phyloP scores from a whole-genome alignment of 2,888 invertebrate genomes.

The Dichetophora obliterata region DNA sequence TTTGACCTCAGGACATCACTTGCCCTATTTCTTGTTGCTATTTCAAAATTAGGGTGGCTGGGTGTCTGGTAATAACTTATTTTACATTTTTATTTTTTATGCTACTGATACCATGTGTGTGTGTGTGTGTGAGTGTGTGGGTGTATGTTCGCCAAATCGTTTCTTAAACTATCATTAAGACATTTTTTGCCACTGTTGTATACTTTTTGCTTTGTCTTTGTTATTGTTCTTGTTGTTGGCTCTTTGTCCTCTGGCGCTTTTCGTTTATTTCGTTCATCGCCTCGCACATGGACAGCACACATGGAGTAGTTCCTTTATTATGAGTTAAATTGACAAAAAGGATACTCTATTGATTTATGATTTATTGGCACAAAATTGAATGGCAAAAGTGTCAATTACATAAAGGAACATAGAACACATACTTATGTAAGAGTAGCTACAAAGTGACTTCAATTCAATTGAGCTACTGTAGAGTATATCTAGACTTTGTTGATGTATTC shows the following conservation, averaged over 20 bases:
- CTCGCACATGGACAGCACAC: background rate
- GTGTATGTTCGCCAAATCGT: conserved; percentile 11
- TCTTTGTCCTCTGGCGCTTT: conserved; percentile 42
- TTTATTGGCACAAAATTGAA: conserved; percentile 61
- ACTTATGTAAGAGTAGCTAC: no score
- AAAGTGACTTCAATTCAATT: conserved; percentile 18
- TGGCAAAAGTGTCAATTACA: conserved; percentile 55
- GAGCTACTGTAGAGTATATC: background rate
- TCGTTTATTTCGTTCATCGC: conserved; percentile 2
- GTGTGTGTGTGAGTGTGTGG: conserved; percentile 1
- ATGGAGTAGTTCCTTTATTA: conserved; percentile 8
- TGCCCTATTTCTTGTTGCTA: conserved; percentile 10
- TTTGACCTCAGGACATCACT: conserved; percentile 30
- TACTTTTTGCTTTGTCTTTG: conserved; percentile 18
- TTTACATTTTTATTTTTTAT: conserved; percentile 25
- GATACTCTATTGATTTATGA: conserved; percentile 62
- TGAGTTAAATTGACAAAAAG: conserved; percentile 33
- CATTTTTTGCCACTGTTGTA: background rate
- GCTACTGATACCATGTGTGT: conserved; percentile 13
- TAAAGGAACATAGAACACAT: conserved; percentile 39
- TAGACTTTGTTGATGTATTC: no score
- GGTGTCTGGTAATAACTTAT: conserved; percentile 30
- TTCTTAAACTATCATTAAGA: conserved; percentile 36
- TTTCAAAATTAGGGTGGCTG: background rate
- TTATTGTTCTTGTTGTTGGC: conserved; percentile 15